Evolutionary conservation across 2,113 vertebrate species (phyloP), one percentile per base, ranked within the genome.

Genomic region (Erinaceus europaeus): DNA sequence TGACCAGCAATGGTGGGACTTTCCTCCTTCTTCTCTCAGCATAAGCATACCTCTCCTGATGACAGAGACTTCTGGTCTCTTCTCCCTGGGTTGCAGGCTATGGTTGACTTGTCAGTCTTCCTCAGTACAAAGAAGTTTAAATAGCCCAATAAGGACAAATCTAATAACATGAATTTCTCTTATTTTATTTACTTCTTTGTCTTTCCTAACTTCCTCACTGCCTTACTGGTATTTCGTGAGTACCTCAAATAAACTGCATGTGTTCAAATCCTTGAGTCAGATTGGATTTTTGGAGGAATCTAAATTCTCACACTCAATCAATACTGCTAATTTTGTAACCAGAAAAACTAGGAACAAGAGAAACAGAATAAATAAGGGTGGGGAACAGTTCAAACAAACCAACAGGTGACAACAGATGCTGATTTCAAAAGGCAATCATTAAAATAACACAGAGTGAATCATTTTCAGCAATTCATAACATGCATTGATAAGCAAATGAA

Each of bases 381-480:
- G 5, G 4, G 57, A 34, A 25, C 21, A 55, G 0, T 68, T 59
- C 3, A n/a, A n/a, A n/a, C n/a, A n/a, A 38, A 71, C 3, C 0
- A 10, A 38, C 0, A 55, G 9, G 6, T 59, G 7, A 59, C 3
- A 46, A 42, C 9, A 62, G 6, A 82, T 36, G 13, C 3, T 74
- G 4, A 32, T 52, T 84, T 86, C 20, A 27, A 77, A 89, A 34
- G 5, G 18, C 0, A 69, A 2, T 59, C 3, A 38, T 87, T 75
- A 53, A 87, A 80, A 77, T 53, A 84, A 80, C 20, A 57, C 13
- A 46, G 68, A 5, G 40, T 50, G 61, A 53, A 46, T 81, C 14
- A 83, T 50, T 6, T 75, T 72, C 17, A 42, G 13, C 27, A 81
- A 36, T 89, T 79, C 4, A 11, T 55, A 44, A 25, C 1, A 87